Evolutionary conservation across 2,113 vertebrate species (phyloP).

Genomic region (Nothocercus julius): DNA sequence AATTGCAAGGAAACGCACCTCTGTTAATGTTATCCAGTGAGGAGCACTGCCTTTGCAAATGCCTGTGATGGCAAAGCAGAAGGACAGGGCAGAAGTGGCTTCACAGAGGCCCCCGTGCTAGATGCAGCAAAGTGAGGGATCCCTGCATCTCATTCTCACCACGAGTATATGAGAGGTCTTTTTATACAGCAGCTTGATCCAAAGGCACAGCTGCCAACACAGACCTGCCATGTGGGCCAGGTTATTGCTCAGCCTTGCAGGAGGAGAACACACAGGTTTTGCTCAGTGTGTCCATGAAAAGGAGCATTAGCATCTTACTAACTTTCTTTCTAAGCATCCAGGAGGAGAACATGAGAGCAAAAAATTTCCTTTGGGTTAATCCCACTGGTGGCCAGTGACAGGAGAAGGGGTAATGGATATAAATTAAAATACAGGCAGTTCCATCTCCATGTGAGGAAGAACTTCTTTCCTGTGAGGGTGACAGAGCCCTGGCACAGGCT

Average conservation of each 20-base stretch:
- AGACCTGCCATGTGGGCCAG: background rate
- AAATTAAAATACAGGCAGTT: too few relatives aligned
- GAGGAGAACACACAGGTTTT: background rate
- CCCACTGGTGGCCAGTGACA: too few relatives aligned
- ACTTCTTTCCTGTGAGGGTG: too few relatives aligned
- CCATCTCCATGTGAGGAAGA: too few relatives aligned
- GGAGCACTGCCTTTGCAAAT: background rate
- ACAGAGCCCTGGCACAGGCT: too few relatives aligned
- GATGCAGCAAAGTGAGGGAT: background rate
- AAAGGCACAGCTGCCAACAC: background rate
- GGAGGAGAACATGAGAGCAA: background rate
- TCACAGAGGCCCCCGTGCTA: background rate
- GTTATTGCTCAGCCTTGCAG: background rate
- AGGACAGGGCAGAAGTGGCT: background rate
- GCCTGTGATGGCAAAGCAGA: background rate
- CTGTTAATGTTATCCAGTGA: background rate
- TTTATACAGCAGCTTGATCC: conserved; percentile 32
- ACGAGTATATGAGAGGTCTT: too few relatives aligned
- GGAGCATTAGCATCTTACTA: background rate
- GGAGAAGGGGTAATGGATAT: too few relatives aligned
- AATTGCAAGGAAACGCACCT: conserved; percentile 19
- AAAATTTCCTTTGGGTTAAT: background rate
- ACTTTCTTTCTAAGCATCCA: background rate
- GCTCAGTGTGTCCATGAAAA: background rate
- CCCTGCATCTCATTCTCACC: background rate